Evolutionary conservation across 1,140 invertebrate genomes (phyloP), one percentile per base, ranked within the genome.

Genomic region (Sycophila sp.): DNA sequence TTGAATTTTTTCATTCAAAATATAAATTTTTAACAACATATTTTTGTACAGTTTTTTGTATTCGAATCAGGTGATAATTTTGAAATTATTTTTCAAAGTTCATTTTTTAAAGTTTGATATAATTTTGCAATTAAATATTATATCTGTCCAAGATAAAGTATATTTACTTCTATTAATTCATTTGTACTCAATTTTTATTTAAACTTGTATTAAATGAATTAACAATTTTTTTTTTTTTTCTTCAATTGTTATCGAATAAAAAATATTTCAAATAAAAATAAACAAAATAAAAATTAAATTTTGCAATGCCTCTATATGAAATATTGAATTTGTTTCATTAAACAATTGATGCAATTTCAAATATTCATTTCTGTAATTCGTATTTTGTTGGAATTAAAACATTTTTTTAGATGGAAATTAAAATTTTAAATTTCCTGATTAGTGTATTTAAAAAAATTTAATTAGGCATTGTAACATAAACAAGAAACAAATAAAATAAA

Each of bases 1-100:
- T 24, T 11, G 22, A n/a, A 55, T 47, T 22, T 53, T 62, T 53
- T 62, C 36, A 38, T 53, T 26, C 13, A 40, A 60, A 69, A 53
- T 40, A 15, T 17, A 51, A 49, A 26, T 47, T 5, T 45, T 68
- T 59, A 55, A 56, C 15, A 66, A 55, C 17, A 17, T 10, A 8
- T 53, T 53, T 38, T 28, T n/a, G 1, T 15, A 15, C 15, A 22
- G n/a, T 34, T 63, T 32, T 63, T 63, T 51, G 19, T 36, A 32
- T 34, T 34, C 40, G 17, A 24, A 5, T 63, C 45, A 51, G 30
- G 17, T 63, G 30, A 11, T 22, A 47, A 22, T n/a, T n/a, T n/a
- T n/a, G n/a, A 22, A 47, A 17, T 47, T 47, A 24, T 17, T 17
- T 42, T 47, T 4, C 4, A 47, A 47, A 4, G 24, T 22, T 40